phyloP scores from a whole-genome alignment of 2,797 vertebrate genomes.

The Ambastaia sidthimunki region DNA sequence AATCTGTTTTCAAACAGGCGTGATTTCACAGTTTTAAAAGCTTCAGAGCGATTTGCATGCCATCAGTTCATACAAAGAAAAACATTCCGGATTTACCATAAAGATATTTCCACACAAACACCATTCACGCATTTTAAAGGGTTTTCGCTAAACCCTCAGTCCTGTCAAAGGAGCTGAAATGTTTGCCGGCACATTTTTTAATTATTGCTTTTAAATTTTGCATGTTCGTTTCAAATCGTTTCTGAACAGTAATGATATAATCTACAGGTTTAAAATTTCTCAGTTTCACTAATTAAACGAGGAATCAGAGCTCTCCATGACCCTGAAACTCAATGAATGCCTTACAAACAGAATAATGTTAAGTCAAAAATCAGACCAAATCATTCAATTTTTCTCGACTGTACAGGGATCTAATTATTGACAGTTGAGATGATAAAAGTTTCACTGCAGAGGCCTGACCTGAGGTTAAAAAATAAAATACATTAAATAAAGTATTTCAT shows the following conservation, averaged over 20 bases:
- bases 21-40: neutral
- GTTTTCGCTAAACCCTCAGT: constrained; percentile 18
- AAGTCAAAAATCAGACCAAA: constrained; percentile 51
- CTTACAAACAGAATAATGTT: constrained; percentile 55
- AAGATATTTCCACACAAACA: constrained; percentile 16
- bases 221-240: constrained; percentile 3
- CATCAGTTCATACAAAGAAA: neutral
- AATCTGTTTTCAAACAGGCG: neutral
- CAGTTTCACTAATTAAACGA: neutral
- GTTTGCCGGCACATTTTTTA: neutral
- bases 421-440: constrained; percentile 55
- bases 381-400: constrained; percentile 59
- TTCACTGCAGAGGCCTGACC: constrained; percentile 52
- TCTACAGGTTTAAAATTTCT: constrained; percentile 24
- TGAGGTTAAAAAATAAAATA: constrained; percentile 59
- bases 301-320: constrained; percentile 44
- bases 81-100: constrained; percentile 26
- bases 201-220: constrained; percentile 23
- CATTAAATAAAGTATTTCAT: constrained; percentile 56
- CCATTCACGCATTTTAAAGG: neutral
- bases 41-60: constrained; percentile 13
- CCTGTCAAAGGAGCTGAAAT: neutral
- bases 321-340: constrained; percentile 59
- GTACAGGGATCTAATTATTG: constrained; percentile 61
- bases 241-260: constrained; percentile 3